phyloP scores from a whole-genome alignment of 2,113 vertebrate species.

The Syrmaticus mikado region DNA sequence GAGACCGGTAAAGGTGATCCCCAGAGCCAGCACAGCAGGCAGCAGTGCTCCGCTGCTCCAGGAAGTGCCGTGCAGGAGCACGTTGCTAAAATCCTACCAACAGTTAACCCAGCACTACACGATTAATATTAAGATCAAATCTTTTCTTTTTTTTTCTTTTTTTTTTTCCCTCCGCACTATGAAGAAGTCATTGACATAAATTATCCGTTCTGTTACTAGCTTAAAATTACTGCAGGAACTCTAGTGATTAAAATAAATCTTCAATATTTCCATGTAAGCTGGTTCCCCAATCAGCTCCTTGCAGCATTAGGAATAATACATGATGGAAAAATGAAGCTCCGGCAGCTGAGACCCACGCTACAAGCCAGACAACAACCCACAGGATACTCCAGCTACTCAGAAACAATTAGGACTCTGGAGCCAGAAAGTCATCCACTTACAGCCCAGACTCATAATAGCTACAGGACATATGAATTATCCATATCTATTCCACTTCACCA shows the following conservation, averaged over 20 bases:
- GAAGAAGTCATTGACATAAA: conserved; percentile 49
- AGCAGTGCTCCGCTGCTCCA: conserved; percentile 4
- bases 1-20: conserved; percentile 61
- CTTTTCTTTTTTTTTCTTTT: neutral
- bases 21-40: neutral
- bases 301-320: conserved; percentile 75
- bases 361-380: conserved; percentile 76
- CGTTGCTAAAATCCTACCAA: conserved; percentile 34
- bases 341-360: conserved; percentile 75
- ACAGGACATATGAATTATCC: conserved; percentile 75
- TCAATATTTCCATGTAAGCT: conserved; percentile 73
- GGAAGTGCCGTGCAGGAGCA: conserved; percentile 20
- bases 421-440: conserved; percentile 68
- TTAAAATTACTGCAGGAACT: conserved; percentile 73
- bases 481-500: conserved; percentile 65
- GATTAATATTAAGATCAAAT: conserved; percentile 46
- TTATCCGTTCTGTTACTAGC: conserved; percentile 37
- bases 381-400: conserved; percentile 72
- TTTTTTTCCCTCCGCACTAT: neutral
- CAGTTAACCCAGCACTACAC: conserved; percentile 53
- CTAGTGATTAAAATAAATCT: conserved; percentile 73
- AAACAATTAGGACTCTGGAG: conserved; percentile 81
- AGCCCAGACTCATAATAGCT: conserved; percentile 69
- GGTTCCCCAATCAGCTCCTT: conserved; percentile 71
- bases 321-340: conserved; percentile 77